These are phyloP conservation scores for Eurytoma californica DNA, from an alignment of 2,888 invertebrate genomes.

Conservation along the genomic window DNA sequence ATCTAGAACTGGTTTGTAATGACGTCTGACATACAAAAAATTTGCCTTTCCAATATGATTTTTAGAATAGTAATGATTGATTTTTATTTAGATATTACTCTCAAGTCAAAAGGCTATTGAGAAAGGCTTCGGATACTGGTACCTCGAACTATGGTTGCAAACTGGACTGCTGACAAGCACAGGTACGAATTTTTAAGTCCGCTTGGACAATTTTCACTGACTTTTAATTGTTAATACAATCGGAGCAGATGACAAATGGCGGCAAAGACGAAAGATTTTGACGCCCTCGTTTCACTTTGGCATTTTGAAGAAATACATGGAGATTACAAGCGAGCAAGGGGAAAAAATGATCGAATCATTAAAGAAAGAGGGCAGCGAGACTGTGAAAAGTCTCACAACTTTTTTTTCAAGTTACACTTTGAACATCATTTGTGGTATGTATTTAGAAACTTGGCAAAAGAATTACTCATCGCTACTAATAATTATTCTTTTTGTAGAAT, in stretches of 20 bases:
- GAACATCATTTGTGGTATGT: conserved; percentile 54
- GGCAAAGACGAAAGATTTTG: conserved; percentile 49
- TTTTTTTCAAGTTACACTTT: conserved; percentile 51
- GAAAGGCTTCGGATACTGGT: conserved; percentile 54
- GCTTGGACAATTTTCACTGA: neutral
- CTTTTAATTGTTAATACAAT: no score
- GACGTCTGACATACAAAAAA: no score
- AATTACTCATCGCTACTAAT: neutral
- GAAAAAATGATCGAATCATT: conserved; percentile 39
- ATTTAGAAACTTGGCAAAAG: neutral
- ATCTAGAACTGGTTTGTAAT: no score
- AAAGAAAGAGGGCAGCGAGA: conserved; percentile 39
- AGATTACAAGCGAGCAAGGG: conserved; percentile 41
- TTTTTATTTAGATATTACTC: conserved; percentile 14
- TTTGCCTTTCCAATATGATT: no score
- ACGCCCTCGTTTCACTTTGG: conserved; percentile 50
- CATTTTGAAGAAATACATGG: conserved; percentile 49
- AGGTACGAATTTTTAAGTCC: conserved; percentile 41
- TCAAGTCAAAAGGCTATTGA: conserved; percentile 50
- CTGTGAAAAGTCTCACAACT: conserved; percentile 42
- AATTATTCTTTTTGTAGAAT: conserved; percentile 26
- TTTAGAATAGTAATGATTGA: no score
- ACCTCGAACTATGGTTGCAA: conserved; percentile 50
- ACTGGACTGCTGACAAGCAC: conserved; percentile 56
- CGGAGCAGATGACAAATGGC: conserved; percentile 42